Evolutionary conservation across 2,888 invertebrate genomes (phyloP).

Genomic region (Diarsia brunnea): DNA sequence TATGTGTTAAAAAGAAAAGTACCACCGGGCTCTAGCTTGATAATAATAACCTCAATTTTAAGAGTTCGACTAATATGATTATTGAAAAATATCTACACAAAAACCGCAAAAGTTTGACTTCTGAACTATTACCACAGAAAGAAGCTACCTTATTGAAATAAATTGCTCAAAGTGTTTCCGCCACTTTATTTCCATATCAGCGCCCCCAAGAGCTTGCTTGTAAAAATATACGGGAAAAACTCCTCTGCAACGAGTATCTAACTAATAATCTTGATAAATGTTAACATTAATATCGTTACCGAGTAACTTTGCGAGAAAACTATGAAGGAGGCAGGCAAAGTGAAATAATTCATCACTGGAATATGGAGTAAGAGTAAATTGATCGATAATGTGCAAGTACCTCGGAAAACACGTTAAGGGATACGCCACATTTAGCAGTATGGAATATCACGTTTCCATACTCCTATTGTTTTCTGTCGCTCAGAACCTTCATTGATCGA

Average conservation of each 20-base stretch:
- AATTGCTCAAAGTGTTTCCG: conserved; percentile 45
- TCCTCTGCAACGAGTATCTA: not conserved
- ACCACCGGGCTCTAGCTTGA: not conserved
- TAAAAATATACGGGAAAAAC: conserved; percentile 46
- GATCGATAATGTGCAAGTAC: not conserved
- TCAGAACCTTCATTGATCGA: not conserved
- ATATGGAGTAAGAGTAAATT: not conserved
- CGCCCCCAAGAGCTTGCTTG: conserved; percentile 12
- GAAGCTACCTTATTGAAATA: conserved; percentile 41
- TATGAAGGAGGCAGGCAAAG: conserved; percentile 7
- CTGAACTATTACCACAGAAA: conserved; percentile 17
- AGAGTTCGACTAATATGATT: not conserved
- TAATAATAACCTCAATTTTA: not conserved
- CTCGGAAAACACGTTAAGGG: not conserved
- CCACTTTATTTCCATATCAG: conserved; percentile 45
- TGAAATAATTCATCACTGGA: conserved; percentile 19
- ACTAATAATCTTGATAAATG: conserved; percentile 52
- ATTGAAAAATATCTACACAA: conserved; percentile 6
- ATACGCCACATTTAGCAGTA: not conserved
- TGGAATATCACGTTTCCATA: not conserved
- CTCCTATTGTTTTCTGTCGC: not conserved
- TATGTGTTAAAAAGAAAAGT: not conserved
- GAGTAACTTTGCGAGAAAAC: conserved; percentile 29
- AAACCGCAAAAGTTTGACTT: not conserved
- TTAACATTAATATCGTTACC: conserved; percentile 45